Conservation (phyloP, 2,113 vertebrate genomes). For the Ceratotherium simum region DNA sequence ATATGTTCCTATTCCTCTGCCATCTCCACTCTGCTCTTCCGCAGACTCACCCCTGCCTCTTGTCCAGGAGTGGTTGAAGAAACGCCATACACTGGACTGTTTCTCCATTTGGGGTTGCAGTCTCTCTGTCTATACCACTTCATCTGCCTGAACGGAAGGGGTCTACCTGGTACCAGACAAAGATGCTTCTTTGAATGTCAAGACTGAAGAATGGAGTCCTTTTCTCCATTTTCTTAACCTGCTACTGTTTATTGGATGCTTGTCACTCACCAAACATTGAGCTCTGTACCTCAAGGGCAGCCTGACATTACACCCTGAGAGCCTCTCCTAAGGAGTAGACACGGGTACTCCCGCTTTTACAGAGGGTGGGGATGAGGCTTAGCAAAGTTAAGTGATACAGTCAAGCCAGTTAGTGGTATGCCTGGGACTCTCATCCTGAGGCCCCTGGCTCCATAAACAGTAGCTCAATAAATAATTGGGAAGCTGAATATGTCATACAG, state of each 20-base stretch:
- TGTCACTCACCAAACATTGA: background rate
- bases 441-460: background rate
- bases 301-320: background rate
- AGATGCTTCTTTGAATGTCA: background rate
- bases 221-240: background rate
- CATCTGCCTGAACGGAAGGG: background rate
- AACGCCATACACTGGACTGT: background rate
- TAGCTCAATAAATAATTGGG: background rate
- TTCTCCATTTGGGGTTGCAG: background rate
- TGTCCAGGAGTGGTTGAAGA: background rate
- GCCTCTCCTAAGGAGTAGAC: background rate
- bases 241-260: background rate
- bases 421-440: background rate
- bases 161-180: background rate
- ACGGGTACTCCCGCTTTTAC: background rate
- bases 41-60: background rate
- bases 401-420: no score
- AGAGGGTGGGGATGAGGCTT: background rate
- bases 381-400: background rate
- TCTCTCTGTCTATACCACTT: background rate
- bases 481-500: background rate
- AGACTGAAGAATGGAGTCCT: background rate
- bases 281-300: background rate
- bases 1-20: background rate
- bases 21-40: background rate